A percentile compares a stretch with the other conserved stretches of the same genome.
Conservation (phyloP, 2,113 vertebrate species). For the Pogonocichla stellata region DNA sequence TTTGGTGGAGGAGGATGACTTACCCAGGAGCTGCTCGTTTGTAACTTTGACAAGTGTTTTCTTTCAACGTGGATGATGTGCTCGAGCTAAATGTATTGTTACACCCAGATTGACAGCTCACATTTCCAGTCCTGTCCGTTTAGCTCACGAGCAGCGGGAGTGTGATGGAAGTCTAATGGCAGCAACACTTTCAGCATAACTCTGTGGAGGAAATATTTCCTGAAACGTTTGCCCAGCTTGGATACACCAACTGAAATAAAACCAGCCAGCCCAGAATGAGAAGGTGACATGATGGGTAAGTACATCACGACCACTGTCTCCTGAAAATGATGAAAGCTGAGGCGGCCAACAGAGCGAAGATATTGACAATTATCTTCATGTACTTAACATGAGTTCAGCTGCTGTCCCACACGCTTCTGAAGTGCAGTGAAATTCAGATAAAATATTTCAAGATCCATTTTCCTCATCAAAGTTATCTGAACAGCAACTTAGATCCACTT, state of each 20-base stretch:
- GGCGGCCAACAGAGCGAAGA: not conserved
- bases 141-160: not conserved
- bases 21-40: slow-evolving; percentile 3
- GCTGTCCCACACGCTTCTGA: not conserved
- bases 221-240: not conserved
- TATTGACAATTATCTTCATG: accelerated
- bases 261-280: not conserved
- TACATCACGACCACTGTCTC: accelerated
- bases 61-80: not conserved
- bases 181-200: not conserved
- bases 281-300: not conserved
- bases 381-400: not conserved
- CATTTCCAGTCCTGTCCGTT: not conserved
- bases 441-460: not conserved
- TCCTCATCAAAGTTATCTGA: not conserved
- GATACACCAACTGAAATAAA: not conserved
- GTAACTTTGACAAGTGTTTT: slow-evolving; percentile 21
- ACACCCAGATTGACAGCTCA: not conserved
- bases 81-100: not conserved
- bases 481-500: accelerated
- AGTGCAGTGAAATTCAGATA: not conserved
- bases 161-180: not conserved
- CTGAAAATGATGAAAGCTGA: not conserved
- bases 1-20: slow-evolving; percentile 18
- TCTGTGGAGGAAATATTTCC: not conserved